Conservation (phyloP, 2,888 invertebrate genomes). For the Phortica okadai region DNA sequence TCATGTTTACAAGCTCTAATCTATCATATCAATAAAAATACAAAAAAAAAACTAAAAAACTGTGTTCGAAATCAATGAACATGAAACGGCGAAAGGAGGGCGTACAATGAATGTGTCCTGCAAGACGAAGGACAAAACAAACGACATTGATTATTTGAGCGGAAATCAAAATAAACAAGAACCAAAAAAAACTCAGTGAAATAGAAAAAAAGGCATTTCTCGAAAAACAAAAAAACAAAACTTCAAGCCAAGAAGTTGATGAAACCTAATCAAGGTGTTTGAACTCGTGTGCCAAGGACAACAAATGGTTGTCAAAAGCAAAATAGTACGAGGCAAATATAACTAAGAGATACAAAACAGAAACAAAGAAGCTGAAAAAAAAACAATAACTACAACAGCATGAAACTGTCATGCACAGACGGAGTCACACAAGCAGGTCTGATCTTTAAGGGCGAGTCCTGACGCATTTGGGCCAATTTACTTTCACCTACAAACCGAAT, state of each 20-base stretch:
- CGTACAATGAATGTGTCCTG: too few species aligned
- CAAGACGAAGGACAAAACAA: not conserved
- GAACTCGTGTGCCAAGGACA: slow-evolving; percentile 29
- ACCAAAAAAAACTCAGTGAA: slow-evolving; percentile 14
- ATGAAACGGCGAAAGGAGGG: not conserved
- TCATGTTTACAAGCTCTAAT: not conserved
- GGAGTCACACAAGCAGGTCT: not conserved
- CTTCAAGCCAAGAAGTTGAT: not conserved
- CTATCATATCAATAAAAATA: not conserved
- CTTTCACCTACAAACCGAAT: not conserved
- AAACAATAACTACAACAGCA: slow-evolving; percentile 20
- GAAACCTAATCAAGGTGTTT: slow-evolving; percentile 29
- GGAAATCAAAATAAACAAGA: slow-evolving; percentile 36
- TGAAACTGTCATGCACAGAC: slow-evolving; percentile 9
- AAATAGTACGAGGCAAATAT: not conserved
- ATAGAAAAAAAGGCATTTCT: not conserved
- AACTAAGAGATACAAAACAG: slow-evolving; percentile 20
- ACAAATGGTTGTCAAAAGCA: not conserved
- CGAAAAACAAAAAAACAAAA: slow-evolving; percentile 19
- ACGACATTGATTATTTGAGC: slow-evolving; percentile 9
- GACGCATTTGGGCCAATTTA: not conserved
- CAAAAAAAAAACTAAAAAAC: not conserved
- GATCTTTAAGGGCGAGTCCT: not conserved
- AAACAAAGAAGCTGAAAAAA: not conserved
- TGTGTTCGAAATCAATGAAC: not conserved